phyloP scores from a whole-genome alignment of 2,888 invertebrate genomes.

The Apamea anceps region DNA sequence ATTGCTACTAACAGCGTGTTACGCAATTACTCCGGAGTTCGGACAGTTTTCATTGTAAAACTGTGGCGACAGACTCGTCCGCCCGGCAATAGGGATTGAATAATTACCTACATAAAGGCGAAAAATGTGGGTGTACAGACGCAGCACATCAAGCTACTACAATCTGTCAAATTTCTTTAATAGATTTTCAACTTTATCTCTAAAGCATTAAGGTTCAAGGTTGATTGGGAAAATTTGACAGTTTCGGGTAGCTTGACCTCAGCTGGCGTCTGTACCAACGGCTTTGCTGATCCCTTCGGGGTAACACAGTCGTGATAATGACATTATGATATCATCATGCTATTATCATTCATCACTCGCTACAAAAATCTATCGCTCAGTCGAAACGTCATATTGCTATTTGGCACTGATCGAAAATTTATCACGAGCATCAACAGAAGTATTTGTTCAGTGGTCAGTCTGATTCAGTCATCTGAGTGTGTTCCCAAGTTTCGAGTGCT shows the following conservation, averaged over 20 bases:
- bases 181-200: too few relatives aligned
- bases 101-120: neutral
- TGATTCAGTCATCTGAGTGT: slow-evolving; percentile 5
- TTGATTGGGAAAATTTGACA: too few relatives aligned
- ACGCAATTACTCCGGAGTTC: neutral
- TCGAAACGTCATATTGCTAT: slow-evolving; percentile 33
- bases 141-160: too few relatives aligned
- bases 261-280: neutral
- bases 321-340: slow-evolving; percentile 22
- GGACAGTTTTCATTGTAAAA: neutral
- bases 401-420: slow-evolving; percentile 43
- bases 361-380: slow-evolving; percentile 35
- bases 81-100: neutral
- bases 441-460: slow-evolving; percentile 4
- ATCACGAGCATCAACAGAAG: slow-evolving; percentile 9
- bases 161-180: too few relatives aligned
- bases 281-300: neutral
- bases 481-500: slow-evolving; percentile 30
- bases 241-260: too few relatives aligned
- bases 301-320: neutral
- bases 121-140: neutral
- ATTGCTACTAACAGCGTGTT: neutral
- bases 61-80: neutral
- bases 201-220: too few relatives aligned
- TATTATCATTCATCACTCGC: slow-evolving; percentile 36